Evolutionary conservation across 2,113 vertebrate species (phyloP).

Genomic region (Catagonus wagneri): DNA sequence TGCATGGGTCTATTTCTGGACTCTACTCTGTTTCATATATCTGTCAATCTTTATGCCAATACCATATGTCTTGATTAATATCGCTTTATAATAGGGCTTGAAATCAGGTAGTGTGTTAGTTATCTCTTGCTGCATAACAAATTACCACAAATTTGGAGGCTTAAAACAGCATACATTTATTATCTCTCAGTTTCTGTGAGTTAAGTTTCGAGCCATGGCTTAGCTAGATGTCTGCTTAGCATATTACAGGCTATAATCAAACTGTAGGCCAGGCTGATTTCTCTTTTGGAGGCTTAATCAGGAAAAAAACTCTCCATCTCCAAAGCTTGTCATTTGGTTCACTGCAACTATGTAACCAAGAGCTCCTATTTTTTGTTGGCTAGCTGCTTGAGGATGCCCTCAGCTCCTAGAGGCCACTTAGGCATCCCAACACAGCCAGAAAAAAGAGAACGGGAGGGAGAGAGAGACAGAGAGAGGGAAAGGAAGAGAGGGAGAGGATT

Average conservation of each 20-base stretch:
- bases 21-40: background rate
- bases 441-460: too few species aligned
- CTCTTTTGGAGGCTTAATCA: background rate
- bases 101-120: background rate
- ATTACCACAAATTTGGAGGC: constrained; percentile 1
- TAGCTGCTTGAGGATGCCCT: background rate
- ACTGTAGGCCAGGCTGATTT: background rate
- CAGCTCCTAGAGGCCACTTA: background rate
- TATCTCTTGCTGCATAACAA: background rate
- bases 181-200: background rate
- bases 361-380: constrained; percentile 13
- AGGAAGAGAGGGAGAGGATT: background rate
- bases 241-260: background rate
- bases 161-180: background rate
- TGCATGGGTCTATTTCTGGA: background rate
- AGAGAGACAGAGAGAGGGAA: background rate
- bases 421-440: background rate
- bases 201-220: background rate
- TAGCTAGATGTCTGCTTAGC: background rate
- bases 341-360: background rate
- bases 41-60: background rate
- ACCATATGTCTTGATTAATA: constrained; percentile 7
- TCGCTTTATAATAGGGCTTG: background rate
- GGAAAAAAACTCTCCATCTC: background rate
- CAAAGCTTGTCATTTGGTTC: background rate